Percentiles rank a stretch among this genome's conserved stretches.
Conservation (phyloP, 2,888 invertebrate species). For the Ophonus ardosiacus region DNA sequence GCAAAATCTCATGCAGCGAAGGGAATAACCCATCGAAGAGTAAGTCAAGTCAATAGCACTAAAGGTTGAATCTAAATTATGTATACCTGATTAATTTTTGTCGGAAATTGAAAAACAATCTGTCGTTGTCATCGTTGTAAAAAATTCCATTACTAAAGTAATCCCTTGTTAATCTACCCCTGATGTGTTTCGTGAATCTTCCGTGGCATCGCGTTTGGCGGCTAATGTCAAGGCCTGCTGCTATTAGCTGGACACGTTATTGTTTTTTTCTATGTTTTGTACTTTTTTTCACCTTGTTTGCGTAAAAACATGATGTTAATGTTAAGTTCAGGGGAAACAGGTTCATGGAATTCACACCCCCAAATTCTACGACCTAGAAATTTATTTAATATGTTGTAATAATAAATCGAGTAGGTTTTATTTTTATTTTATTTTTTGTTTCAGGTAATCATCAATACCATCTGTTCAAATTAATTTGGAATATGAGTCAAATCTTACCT, state of each 20-base stretch:
- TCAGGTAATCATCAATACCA: no score
- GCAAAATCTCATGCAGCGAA: no score
- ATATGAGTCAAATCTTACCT: no score
- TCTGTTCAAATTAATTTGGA: no score
- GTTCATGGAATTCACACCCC: conserved; percentile 16
- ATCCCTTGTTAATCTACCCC: not conserved
- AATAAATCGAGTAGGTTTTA: not conserved
- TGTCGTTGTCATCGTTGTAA: no score
- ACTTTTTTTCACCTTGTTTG: not conserved
- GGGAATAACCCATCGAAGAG: no score
- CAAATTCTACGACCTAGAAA: not conserved
- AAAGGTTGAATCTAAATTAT: no score
- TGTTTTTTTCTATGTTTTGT: conserved; percentile 7
- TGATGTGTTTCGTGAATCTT: conserved; percentile 7
- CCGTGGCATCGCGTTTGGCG: not conserved
- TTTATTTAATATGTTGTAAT: not conserved
- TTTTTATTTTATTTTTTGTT: no score
- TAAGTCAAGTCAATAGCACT: no score
- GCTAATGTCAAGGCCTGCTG: conserved; percentile 34
- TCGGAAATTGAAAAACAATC: no score
- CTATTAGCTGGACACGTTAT: conserved; percentile 28
- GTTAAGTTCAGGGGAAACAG: conserved; percentile 32
- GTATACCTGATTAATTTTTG: no score
- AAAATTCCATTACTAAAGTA: not conserved
- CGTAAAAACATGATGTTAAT: conserved; percentile 35